Evolutionary conservation across 2,888 invertebrate species (phyloP).

Genomic region (Cryptops parisi): DNA sequence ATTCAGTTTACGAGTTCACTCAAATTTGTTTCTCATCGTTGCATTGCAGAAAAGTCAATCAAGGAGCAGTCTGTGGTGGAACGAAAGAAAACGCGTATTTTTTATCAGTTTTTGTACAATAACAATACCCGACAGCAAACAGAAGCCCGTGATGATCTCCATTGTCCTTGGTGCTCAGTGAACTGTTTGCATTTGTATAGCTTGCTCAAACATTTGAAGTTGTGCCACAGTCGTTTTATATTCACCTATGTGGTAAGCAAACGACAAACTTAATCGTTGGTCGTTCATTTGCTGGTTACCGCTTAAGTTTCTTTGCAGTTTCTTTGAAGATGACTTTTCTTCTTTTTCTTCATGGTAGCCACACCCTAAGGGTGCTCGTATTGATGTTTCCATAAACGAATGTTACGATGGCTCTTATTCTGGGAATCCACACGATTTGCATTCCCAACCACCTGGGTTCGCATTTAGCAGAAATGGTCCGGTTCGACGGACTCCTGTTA

Average conservation of each 20-base stretch:
- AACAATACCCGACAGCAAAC: conserved; percentile 91
- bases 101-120: conserved; percentile 91
- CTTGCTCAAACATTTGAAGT: conserved; percentile 78
- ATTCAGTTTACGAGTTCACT: background rate
- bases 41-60: conserved; percentile 2
- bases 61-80: conserved; percentile 7
- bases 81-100: conserved; percentile 49
- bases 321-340: too few relatives aligned
- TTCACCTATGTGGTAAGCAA: conserved; percentile 80
- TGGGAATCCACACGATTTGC: conserved; percentile 79
- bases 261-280: background rate
- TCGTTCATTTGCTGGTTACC: too few relatives aligned
- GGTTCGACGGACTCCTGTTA: conserved; percentile 56
- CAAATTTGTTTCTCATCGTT: background rate
- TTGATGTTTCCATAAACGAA: conserved; percentile 92
- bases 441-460: conserved; percentile 52
- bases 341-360: conserved; percentile 23
- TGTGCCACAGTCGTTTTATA: conserved; percentile 84
- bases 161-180: conserved; percentile 91
- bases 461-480: conserved; percentile 46
- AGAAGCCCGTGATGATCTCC: conserved; percentile 80
- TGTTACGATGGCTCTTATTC: conserved; percentile 89
- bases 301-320: too few relatives aligned
- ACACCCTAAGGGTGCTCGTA: conserved; percentile 49
- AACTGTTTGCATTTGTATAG: conserved; percentile 78